phyloP scores from a whole-genome alignment of 2,113 vertebrate genomes.

The Tenebrosternarchus preto region DNA sequence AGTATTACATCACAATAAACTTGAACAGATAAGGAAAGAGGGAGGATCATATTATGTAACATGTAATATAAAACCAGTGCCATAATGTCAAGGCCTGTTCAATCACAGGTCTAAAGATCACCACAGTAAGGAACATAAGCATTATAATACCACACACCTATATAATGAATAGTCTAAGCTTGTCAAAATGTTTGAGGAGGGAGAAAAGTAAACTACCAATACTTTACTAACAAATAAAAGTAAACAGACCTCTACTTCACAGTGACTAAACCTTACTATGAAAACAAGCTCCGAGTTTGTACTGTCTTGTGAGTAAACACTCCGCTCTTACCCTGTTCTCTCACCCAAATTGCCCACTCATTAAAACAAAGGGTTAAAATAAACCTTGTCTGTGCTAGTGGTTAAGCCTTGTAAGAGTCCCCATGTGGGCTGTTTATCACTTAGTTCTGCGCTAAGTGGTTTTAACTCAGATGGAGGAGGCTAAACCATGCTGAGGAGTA shows the following conservation, averaged over 20 bases:
- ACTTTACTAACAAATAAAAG: not conserved
- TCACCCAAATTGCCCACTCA: not conserved
- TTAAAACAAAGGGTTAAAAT: constrained; percentile 47
- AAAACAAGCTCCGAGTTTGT: not conserved
- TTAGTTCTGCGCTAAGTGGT: constrained; percentile 48
- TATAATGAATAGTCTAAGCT: not conserved
- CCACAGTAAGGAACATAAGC: not conserved
- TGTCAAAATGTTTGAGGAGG: not conserved
- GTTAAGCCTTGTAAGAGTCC: constrained; percentile 53
- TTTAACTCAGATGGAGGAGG: constrained; percentile 41
- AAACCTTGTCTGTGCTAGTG: constrained; percentile 53
- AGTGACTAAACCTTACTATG: not conserved
- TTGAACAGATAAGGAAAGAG: not conserved
- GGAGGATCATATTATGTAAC: not conserved
- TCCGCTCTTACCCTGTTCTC: not conserved
- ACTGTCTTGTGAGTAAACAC: not conserved
- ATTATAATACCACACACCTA: not conserved
- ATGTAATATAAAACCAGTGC: not conserved
- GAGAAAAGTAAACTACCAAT: not conserved
- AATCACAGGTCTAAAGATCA: not conserved
- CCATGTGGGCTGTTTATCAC: constrained; percentile 52
- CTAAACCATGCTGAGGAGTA: constrained; percentile 45
- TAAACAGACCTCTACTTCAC: not conserved
- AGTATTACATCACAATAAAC: not conserved
- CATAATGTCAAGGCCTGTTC: not conserved